Conservation (phyloP, 2,888 invertebrate species). For the Polymixis flavicincta region DNA sequence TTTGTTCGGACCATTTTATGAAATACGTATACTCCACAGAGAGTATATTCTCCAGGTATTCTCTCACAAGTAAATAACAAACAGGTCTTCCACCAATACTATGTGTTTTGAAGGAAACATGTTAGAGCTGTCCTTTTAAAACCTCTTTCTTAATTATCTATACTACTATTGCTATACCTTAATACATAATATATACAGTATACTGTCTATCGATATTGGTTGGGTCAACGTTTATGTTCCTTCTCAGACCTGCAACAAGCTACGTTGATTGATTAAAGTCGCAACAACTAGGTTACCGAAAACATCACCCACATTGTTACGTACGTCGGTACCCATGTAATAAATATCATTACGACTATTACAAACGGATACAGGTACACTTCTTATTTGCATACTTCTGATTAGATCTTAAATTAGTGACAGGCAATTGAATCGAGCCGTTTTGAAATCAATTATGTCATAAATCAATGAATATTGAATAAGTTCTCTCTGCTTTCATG, state of each 20-base stretch:
- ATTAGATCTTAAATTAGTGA: slow-evolving; percentile 53
- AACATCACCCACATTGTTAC: slow-evolving; percentile 45
- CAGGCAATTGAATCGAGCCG: slow-evolving; percentile 41
- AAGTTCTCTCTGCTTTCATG: slow-evolving; percentile 1
- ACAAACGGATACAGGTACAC: slow-evolving; percentile 55
- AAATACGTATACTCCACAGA: no score
- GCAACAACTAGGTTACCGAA: slow-evolving; percentile 38
- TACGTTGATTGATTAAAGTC: slow-evolving; percentile 38
- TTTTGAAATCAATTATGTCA: slow-evolving; percentile 64
- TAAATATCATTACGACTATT: slow-evolving; percentile 48
- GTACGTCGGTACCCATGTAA: slow-evolving; percentile 45
- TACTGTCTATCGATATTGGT: neutral
- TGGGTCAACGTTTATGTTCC: slow-evolving; percentile 12
- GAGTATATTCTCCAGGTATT: no score
- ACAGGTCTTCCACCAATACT: no score
- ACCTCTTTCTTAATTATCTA: no score
- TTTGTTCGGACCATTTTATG: no score
- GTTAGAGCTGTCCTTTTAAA: no score
- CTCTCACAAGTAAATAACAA: no score
- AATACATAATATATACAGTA: no score
- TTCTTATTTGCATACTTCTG: slow-evolving; percentile 59
- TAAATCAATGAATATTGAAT: slow-evolving; percentile 47
- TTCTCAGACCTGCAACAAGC: neutral
- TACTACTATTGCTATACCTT: no score
- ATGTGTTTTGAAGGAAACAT: no score